Conservation (phyloP, 2,888 invertebrate species). For the Oxyteleia sp. region DNA sequence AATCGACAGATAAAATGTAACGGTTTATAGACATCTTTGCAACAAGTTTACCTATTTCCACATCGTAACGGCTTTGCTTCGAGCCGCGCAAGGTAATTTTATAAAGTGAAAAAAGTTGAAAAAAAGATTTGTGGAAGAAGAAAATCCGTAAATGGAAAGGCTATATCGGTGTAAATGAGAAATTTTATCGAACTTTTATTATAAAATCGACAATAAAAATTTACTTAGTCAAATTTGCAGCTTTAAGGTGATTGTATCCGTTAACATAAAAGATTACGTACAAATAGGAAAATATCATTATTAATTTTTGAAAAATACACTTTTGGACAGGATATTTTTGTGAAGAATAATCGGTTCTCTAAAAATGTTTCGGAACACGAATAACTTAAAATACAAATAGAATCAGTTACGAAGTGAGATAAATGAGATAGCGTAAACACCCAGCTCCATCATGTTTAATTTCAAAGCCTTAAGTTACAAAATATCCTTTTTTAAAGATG, state of each 20-base stretch:
- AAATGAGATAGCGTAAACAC: conserved; percentile 22
- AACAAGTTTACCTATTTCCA: conserved; percentile 55
- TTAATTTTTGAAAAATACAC: conserved; percentile 5
- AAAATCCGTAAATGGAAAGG: conserved; percentile 10
- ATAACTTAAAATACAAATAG: conserved; percentile 1
- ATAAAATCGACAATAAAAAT: conserved; percentile 20
- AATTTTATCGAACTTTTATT: conserved; percentile 19
- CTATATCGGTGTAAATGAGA: background rate
- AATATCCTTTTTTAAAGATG: conserved; percentile 19
- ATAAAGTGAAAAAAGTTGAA: conserved; percentile 40
- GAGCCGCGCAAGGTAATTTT: conserved; percentile 23
- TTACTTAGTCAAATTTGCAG: conserved; percentile 6
- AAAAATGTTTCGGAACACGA: no score
- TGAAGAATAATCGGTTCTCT: no score
- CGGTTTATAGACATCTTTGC: conserved; percentile 56
- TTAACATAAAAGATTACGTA: background rate
- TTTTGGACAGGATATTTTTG: background rate
- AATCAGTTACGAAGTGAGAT: conserved; percentile 37
- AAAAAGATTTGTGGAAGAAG: background rate
- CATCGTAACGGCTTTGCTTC: conserved; percentile 26
- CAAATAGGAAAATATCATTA: background rate
- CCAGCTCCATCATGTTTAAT: conserved; percentile 36
- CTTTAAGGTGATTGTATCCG: background rate
- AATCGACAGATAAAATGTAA: conserved; percentile 55
- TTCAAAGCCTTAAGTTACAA: conserved; percentile 34